Evolutionary conservation across 2,888 invertebrate genomes (phyloP), one percentile per base, ranked within the genome.

Genomic region (Nomada fucata): DNA sequence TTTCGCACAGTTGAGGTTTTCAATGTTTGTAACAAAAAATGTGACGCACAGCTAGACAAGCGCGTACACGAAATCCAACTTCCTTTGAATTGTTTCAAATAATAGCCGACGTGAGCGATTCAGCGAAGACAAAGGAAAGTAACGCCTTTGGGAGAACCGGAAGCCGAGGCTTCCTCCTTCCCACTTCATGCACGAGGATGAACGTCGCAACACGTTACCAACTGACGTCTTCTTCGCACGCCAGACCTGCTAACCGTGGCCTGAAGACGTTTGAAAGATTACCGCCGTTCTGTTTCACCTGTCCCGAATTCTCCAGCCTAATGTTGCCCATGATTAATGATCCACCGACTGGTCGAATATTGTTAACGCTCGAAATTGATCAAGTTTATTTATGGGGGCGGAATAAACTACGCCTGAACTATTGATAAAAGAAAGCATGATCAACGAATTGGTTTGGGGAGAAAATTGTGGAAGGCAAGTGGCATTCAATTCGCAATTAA

Each of bases 191-290:
- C 68, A 77, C 75, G 77, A 84, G 83, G 71, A 84, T 77, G 87
- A 89, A 86, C 88, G 88, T 86, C 82, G 76, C 68, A 64, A 68
- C 65, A 71, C 79, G 86, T 89, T 85, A 83, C 76, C 71, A 68
- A 79, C 69, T 73, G 84, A 90, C 86, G 82, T 91, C 89, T 90
- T 90, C 89, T 89, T 91, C 87, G 88, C 85, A 76, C 79, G 74
- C 29, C 29, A 67, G 55, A 78, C 18, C 59, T 36, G 20, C 52
- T 67, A 60, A 59, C 15, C 52, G 55, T 64, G 59, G 36, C 11
- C 5, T 42, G 61, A 44, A 80, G 72, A 57, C 80, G 82, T 73
- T 88, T 82, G 75, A 79, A 86, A 84, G 80, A 86, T 86, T 71
- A 83, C 82, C 86, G 79, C 52, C 60, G 59, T 15, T 26, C 68